Base-by-base conservation (phyloP, 2,888 invertebrate species). In the Agelastica alni region DNA sequence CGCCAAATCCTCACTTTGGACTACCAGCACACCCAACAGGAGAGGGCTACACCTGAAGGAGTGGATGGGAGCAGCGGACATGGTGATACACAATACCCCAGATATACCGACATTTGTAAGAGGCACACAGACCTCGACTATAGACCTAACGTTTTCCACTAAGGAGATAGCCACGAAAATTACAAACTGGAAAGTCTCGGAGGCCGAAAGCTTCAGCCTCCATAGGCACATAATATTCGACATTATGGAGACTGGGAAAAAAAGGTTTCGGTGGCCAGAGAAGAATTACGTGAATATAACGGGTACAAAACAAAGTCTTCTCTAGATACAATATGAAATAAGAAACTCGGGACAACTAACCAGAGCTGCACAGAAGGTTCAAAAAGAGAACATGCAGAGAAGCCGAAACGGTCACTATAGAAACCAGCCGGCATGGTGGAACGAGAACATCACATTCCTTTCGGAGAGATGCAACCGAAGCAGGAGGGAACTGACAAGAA, bases 51-150 rank as follows among this genome's bases (percentile, higher is more conserved):
- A 17, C 28, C 10, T 43, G 16, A 30, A 26, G 5, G 43, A 43
- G 7, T 43, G 31, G 14, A 9, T 43, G 1, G 4, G 16, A 7
- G 16, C 31, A 4, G 9, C 22, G 18, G 16, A 32, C 6, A 6
- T 51, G 36, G 36, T 36, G 13, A 26, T 43, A 9, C 10, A 10
- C 3, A 51, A 51, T 17, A 9, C n/a, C n/a, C 44, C 44, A 1
- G 34, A 22, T 3, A 51, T 30, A 13, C 51, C 51, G 2, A 51
- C 51, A 7, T 52, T 52, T 12, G 26, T 18, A 2, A 52, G 51
- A 14, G 39, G 37, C 13, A 26, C 7, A n/a, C 51, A 52, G 16
- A 37, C 17, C 13, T 43, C 51, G 9, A 3, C 12, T 9, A 37
- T 44, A 3, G 39, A 45, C 10, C 36, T 52, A n/a, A 43, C 51